Conservation (phyloP, 2,113 vertebrate species). For the Arenaria interpres region DNA sequence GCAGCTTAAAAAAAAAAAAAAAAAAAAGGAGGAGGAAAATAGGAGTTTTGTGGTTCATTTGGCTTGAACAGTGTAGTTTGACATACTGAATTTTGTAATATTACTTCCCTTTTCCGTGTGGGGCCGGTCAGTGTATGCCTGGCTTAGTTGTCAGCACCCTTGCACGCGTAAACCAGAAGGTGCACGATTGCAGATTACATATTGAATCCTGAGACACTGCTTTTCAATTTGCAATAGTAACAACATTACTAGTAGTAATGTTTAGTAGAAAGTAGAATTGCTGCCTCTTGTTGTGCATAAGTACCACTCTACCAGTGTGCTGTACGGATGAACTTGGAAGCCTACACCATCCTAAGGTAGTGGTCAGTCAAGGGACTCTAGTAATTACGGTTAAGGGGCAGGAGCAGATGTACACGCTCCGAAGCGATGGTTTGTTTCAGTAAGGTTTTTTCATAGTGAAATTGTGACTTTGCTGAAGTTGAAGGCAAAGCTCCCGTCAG, state of each 20-base stretch:
- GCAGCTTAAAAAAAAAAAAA: background rate
- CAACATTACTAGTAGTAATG: background rate
- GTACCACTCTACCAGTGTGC: background rate
- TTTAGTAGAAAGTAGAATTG: background rate
- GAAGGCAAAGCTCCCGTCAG: background rate
- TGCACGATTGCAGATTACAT: background rate
- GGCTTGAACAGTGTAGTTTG: background rate
- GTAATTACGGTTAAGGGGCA: background rate
- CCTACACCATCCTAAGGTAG: background rate
- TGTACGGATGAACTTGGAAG: background rate
- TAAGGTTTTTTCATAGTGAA: background rate
- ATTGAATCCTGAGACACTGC: background rate
- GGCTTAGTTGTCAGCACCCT: background rate
- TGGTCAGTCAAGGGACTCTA: background rate
- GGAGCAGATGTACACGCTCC: accelerated
- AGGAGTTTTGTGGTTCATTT: background rate
- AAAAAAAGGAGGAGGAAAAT: background rate
- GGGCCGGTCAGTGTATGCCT: background rate
- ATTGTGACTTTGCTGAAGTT: background rate
- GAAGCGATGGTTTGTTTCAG: background rate
- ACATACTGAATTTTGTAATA: background rate
- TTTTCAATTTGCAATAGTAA: background rate
- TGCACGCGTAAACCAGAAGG: background rate
- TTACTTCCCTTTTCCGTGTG: background rate
- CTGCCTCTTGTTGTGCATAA: background rate